Base-by-base conservation (phyloP, 1,140 invertebrate species). In the Drosophila yakuba region DNA sequence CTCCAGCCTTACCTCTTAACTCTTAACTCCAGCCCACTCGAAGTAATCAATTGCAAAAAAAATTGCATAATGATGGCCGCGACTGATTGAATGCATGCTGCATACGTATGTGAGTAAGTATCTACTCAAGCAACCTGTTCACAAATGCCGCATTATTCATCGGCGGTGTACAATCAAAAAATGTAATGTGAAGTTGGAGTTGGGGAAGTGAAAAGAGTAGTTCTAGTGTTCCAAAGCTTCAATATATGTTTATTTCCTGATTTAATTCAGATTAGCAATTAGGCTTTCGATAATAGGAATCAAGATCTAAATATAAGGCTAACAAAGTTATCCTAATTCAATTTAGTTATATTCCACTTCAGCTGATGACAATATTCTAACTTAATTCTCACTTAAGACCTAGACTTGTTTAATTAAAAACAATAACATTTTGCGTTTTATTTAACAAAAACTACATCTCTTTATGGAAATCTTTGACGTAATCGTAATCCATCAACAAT, bases 101-200 rank as follows among this genome's bases (percentile, higher is more conserved):
- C 45, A 35, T 50, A 39, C 36, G 38, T 61, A 51, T 36, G 20
- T 48, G 20, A n/a, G 11, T 10, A 47, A 43, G 28, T 61, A 51
- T 41, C 32, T 48, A 41, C 23, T 14, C 12, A 43, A 43, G 28
- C 25, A 76, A 76, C 73, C 72, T 20, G 73, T 76, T 76, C 75
- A 43, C 75, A 76, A 76, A 75, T 59, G 73, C 20, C n/a, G 25
- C 43, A 75, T 58, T 59, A 75, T 56, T 74, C 72, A 74, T 74
- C 60, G 39, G n/a, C 50, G 64, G 52, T 64, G 64, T 25, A 32
- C 45, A 68, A 52, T 66, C 47, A 15, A 68, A 64, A 43, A 36
- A 0, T 44, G 8, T 47, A 7, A 17, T 17, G 43, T 15, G 17
- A 14, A 73, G 43, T 35, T 36, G 10, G 3, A 17, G 10, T 35